These are phyloP conservation scores for Sthenelais limicola DNA, from an alignment of 2,888 invertebrate species.

Conservation along the genomic window DNA sequence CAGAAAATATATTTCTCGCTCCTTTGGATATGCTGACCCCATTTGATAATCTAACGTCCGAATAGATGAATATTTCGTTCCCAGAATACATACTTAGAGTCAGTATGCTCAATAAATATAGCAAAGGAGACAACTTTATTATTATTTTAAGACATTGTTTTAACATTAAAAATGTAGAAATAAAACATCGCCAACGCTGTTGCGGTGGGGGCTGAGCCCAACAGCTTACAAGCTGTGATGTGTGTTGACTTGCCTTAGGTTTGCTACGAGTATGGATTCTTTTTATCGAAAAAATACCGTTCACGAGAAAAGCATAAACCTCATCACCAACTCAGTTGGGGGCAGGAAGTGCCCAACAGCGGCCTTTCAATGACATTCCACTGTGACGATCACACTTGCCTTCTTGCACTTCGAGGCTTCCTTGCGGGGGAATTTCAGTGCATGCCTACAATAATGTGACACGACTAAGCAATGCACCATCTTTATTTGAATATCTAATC, in stretches of 20 bases:
- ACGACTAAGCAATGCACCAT: too few species aligned
- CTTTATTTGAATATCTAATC: too few species aligned
- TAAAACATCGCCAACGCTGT: conserved; percentile 31
- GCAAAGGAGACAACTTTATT: neutral
- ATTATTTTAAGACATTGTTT: neutral
- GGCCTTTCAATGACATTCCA: neutral
- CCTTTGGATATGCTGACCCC: too few species aligned
- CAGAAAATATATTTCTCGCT: too few species aligned
- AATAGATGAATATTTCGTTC: too few species aligned
- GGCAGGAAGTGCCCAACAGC: conserved; percentile 25
- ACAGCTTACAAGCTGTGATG: conserved; percentile 24
- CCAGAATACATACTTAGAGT: too few species aligned
- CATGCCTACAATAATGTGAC: neutral
- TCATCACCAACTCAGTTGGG: conserved; percentile 22
- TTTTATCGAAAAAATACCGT: neutral
- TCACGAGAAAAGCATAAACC: neutral
- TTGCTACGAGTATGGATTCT: too few species aligned
- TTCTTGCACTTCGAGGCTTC: neutral
- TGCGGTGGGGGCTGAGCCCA: conserved; percentile 26
- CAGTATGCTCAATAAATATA: neutral
- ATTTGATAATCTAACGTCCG: too few species aligned
- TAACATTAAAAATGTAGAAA: neutral
- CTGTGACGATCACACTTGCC: conserved; percentile 34
- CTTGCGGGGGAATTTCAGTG: neutral
- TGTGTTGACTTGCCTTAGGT: conserved; percentile 17